Evolutionary conservation across 1,140 invertebrate species (phyloP), one percentile per base, ranked within the genome.

Genomic region (Akabosia matsudoensis): DNA sequence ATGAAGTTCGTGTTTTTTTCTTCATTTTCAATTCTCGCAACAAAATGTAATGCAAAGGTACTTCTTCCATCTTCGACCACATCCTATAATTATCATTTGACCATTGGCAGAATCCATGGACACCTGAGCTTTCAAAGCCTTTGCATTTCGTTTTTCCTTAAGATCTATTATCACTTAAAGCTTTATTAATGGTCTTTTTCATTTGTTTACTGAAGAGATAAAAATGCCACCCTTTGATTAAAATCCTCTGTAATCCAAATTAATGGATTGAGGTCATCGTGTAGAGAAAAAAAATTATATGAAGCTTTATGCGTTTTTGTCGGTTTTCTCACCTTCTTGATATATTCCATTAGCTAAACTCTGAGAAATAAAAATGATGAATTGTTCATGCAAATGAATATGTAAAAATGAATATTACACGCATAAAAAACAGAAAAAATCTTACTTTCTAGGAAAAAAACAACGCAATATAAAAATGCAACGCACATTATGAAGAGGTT

Each of bases 211-310:
- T 45, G 37, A n/a, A n/a, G n/a, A n/a, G n/a, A n/a, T 18, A 45
- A 45, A 45, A 45, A 45, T 45, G 18, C 7, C 37, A 45, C 37
- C 7, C 18, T 45, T 45, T 22, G 54, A n/a, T n/a, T n/a, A 22
- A 61, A 61, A 14, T 4, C 7, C 4, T 61, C 3, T 24, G 4
- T 14, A 7, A 7, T 61, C 7, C 54, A n/a, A 13, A 61, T 61
- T 61, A 61, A 67, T 67, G 61, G 61, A 67, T 67, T 67, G 61
- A 67, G 61, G 61, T 67, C 61, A 67, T 67, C n/a, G n/a, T n/a
- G n/a, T n/a, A n/a, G n/a, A n/a, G n/a, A n/a, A 67, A 67, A 67
- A 67, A 30, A 30, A 7, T 67, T 28, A 22, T 13, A 28, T 7
- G 31, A 67, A 30, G 30, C 2, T 45, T 45, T 18, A 45, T n/a